Base-by-base conservation (phyloP, 2,888 invertebrate genomes). In the Drosophila anomalata region DNA sequence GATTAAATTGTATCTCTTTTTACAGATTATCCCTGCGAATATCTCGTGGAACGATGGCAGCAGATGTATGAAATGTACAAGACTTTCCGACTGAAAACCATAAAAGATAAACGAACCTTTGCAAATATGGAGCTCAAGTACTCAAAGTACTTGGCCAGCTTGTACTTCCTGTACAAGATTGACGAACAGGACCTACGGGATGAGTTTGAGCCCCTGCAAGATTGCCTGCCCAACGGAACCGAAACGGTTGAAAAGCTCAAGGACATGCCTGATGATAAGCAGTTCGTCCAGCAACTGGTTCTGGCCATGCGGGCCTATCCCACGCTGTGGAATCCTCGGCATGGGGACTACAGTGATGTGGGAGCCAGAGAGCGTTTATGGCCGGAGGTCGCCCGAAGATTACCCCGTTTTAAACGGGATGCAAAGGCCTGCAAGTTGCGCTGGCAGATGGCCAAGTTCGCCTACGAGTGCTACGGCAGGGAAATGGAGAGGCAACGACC, bases 61-160 rank as follows among this genome's bases (percentile, higher is more conserved):
- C 87, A 90, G 70, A 86, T 90, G 75, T 90, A 90, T 53, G 90
- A 90, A 73, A 90, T 90, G 89, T 90, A 90, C 65, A 90, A 90
- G 70, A 86, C 90, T 8, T 90, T 90, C 72, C 90, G 90, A 4
- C 73, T 90, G 2, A 90, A 90, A 70, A 84, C 81, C 9, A 90
- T 90, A 11, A 90, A 89, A 67, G 78, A 89, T 53, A 75, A 82
- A 29, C 72, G 61, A 2, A 78, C 69, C 3, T 82, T 90, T 61
- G 81, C 87, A 0, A 88, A 86, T 58, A 74, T 90, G 2, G 90
- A 90, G 62, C 62, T 90, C 0, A 90, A 90, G 52, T 90, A 90
- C 58, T 90, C 90, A 0, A 90, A 90, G 77, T 90, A 90, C 72
- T 72, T 90, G 59, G 90, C 90, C 9, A 89, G 78, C 47, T 69